Evolutionary conservation across 2,113 vertebrate species (phyloP).

Genomic region (Triplophysa dalaica): DNA sequence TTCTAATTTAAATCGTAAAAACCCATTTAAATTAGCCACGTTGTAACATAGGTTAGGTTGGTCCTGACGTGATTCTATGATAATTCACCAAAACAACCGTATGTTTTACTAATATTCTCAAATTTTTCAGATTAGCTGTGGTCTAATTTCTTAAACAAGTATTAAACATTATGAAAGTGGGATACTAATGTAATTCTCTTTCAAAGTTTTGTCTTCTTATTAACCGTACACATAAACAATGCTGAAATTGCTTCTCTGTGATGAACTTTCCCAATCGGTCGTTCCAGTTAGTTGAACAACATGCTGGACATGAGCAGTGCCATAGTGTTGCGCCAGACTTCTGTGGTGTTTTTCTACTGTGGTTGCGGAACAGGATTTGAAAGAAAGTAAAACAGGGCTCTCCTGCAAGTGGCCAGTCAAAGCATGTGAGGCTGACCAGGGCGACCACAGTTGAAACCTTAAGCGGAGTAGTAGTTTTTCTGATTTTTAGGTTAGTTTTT

Average conservation of each 20-base stretch:
- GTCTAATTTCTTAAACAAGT: too few relatives aligned
- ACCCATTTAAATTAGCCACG: too few relatives aligned
- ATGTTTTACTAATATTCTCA: too few relatives aligned
- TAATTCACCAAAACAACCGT: too few relatives aligned
- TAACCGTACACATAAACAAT: not conserved
- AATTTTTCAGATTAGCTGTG: not conserved
- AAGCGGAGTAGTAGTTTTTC: constrained; percentile 47
- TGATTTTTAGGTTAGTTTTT: constrained; percentile 32
- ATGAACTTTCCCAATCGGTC: not conserved
- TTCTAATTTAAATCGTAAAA: too few relatives aligned
- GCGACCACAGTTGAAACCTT: constrained; percentile 62
- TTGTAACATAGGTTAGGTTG: too few relatives aligned
- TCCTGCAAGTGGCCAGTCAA: constrained; percentile 58
- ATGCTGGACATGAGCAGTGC: constrained; percentile 47
- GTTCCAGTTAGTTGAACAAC: not conserved
- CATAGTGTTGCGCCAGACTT: constrained; percentile 43
- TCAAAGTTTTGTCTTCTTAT: too few relatives aligned
- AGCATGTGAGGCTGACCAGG: constrained; percentile 57
- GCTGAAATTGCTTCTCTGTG: not conserved
- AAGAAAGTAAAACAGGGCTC: constrained; percentile 59
- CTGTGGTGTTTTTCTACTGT: constrained; percentile 62
- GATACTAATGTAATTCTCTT: too few relatives aligned
- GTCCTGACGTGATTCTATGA: too few relatives aligned
- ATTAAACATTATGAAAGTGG: not conserved
- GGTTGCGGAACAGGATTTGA: constrained; percentile 62